Evolutionary conservation across 2,113 vertebrate genomes (phyloP), one percentile per base, ranked within the genome.

Genomic region (Orycteropus afer): DNA sequence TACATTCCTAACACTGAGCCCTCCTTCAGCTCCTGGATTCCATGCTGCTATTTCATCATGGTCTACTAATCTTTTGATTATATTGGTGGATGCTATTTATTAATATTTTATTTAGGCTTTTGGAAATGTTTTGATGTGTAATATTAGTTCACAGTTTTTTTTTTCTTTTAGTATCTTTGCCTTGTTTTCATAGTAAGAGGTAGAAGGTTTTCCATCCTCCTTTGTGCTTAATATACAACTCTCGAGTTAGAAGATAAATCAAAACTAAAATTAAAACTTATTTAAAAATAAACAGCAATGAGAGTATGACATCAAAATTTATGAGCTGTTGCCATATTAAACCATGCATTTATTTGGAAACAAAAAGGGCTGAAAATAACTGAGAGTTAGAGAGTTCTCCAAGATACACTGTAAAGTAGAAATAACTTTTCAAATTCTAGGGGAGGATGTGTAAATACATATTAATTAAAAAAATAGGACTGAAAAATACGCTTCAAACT

Each of bases 391-490:
- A 86, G 78, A 89, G 22, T 55, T 85, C 74, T 67, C 51, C 78
- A 93, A 79, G 61, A 65, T 45, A 82, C 32, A 42, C 34, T 42
- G 5, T 81, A 79, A 84, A 93, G 37, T 8, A 84, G 45, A 92
- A 94, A 67, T 79, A 57, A 55, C 81, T 74, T 67, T 83, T 79
- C 22, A n/a, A 65, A 47, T 88, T 91, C 65, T 61, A 61, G 57
- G 53, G 61, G 73, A 78, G 53, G 73, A 40, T 65, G 61, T 40
- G 65, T 87, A 87, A 73, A 94, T 34, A 55, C 18, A 90, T 7
- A 5, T 53, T 80, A 51, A 94, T 69, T 69, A 79, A 12, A 63
- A 94, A 93, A 89, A 74, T 47, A 69, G 49, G 42, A 37, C 27
- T 89, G 27, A 92, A 90, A 91, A 93, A 65, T 55, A 40, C 5